Evolutionary conservation across 2,797 vertebrate species (phyloP).

Genomic region (Discoglossus pictus): DNA sequence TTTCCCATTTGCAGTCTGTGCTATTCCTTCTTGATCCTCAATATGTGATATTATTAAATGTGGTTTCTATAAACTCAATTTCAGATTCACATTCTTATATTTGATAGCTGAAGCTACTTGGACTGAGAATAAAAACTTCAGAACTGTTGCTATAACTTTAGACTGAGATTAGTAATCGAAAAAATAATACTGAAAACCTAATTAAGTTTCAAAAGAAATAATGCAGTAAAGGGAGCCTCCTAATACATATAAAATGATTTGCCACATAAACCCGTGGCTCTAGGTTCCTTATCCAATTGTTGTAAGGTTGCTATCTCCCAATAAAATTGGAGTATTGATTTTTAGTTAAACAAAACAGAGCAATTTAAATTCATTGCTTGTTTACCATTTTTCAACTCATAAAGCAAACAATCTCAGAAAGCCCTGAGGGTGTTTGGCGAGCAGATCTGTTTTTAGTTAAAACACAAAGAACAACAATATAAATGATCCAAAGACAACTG

Average conservation of each 20-base stretch:
- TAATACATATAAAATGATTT: slow-evolving; percentile 61
- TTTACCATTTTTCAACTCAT: slow-evolving; percentile 31
- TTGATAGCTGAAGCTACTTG: slow-evolving; percentile 2
- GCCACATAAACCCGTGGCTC: slow-evolving; percentile 64
- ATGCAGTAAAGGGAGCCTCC: slow-evolving; percentile 50
- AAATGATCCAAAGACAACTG: neutral
- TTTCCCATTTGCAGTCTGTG: slow-evolving; percentile 3
- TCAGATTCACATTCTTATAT: slow-evolving; percentile 4
- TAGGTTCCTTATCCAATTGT: slow-evolving; percentile 56
- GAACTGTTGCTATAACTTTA: slow-evolving; percentile 53
- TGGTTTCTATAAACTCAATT: slow-evolving; percentile 14
- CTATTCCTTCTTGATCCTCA: slow-evolving; percentile 6
- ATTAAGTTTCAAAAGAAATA: slow-evolving; percentile 57
- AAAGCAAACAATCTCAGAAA: slow-evolving; percentile 27
- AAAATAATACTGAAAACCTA: slow-evolving; percentile 59
- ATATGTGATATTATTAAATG: slow-evolving; percentile 20
- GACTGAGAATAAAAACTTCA: slow-evolving; percentile 7
- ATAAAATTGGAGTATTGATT: slow-evolving; percentile 41
- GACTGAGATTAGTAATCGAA: slow-evolving; percentile 67
- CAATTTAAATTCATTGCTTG: slow-evolving; percentile 37
- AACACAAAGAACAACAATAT: slow-evolving; percentile 11
- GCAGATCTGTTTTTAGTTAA: slow-evolving; percentile 6
- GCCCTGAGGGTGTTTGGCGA: neutral
- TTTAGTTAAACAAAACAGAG: slow-evolving; percentile 40
- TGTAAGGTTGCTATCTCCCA: slow-evolving; percentile 26